phyloP scores from a whole-genome alignment of 2,797 vertebrate genomes.

The Hyperoplus lanceolatus region DNA sequence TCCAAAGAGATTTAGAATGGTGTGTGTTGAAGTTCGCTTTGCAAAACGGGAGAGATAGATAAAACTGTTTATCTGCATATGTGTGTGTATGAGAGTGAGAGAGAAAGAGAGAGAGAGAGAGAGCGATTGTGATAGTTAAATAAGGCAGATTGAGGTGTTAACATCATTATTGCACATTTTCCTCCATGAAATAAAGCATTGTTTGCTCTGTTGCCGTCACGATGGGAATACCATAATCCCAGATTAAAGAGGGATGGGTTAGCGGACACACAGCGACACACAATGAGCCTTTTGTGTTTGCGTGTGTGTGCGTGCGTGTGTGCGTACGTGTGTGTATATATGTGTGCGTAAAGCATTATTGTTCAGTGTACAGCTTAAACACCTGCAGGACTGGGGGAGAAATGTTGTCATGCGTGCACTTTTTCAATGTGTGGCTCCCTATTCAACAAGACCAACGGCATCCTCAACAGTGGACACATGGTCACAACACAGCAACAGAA shows the following conservation, averaged over 20 bases:
- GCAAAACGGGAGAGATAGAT: constrained; percentile 16
- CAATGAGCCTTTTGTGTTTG: constrained; percentile 82
- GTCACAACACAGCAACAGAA: constrained; percentile 24
- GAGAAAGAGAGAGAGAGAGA: constrained; percentile 9
- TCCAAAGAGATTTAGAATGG: constrained; percentile 42
- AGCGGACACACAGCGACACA: constrained; percentile 72
- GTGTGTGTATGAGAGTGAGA: constrained; percentile 9
- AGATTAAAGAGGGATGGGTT: constrained; percentile 83
- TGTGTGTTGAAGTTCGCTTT: constrained; percentile 15
- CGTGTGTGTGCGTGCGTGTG: constrained; percentile 41
- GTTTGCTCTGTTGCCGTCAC: constrained; percentile 76
- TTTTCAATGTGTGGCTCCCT: constrained; percentile 39
- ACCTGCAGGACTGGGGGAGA: constrained; percentile 72
- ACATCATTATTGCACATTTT: constrained; percentile 81
- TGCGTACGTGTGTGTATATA: constrained; percentile 37
- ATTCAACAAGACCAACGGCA: constrained; percentile 44
- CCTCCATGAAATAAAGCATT: constrained; percentile 81
- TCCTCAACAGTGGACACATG: constrained; percentile 36
- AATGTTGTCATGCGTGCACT: constrained; percentile 62
- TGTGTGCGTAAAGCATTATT: constrained; percentile 62
- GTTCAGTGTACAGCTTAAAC: constrained; percentile 77
- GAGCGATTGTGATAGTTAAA: constrained; percentile 65
- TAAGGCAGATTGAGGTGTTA: constrained; percentile 79
- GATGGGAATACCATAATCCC: constrained; percentile 83
- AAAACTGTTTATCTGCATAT: constrained; percentile 1